phyloP scores from a whole-genome alignment of 2,113 vertebrate species.

The Promerops cafer region DNA sequence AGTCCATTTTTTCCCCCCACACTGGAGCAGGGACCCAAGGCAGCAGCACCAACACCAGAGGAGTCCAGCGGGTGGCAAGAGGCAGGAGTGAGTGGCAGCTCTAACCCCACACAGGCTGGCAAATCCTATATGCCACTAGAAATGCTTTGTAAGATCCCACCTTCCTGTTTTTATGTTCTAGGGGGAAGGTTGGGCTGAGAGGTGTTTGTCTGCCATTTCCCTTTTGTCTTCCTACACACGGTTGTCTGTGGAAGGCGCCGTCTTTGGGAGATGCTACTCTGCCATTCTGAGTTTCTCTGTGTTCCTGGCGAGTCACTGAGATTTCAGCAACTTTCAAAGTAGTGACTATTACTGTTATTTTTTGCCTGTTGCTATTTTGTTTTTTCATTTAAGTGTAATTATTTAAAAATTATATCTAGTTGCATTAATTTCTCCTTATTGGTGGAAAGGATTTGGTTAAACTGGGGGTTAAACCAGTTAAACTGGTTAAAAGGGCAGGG shows the following conservation, averaged over 20 bases:
- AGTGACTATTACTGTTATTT: background rate
- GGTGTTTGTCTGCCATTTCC: background rate
- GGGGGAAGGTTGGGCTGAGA: background rate
- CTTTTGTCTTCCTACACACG: rapidly evolving
- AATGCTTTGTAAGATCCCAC: background rate
- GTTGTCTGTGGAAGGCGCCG: rapidly evolving
- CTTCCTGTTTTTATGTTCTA: background rate
- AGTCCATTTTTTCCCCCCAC: background rate
- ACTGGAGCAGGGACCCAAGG: background rate
- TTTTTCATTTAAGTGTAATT: background rate
- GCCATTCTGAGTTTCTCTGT: background rate
- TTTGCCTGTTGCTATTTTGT: background rate
- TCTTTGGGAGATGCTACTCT: background rate
- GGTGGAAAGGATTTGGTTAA: background rate
- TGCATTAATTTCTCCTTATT: background rate
- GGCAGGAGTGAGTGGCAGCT: background rate
- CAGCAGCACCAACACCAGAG: background rate
- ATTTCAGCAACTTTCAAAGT: background rate
- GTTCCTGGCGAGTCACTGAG: background rate
- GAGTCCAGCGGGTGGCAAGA: background rate
- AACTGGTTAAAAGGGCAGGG: background rate
- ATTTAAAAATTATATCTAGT: background rate
- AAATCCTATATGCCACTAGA: background rate
- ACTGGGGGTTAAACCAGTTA: background rate
- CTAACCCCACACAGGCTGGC: background rate